Percentiles rank a stretch among this genome's conserved stretches.
These are phyloP conservation scores for Drosophila eohydei DNA, from an alignment of 2,888 invertebrate species.

Conservation along the genomic window DNA sequence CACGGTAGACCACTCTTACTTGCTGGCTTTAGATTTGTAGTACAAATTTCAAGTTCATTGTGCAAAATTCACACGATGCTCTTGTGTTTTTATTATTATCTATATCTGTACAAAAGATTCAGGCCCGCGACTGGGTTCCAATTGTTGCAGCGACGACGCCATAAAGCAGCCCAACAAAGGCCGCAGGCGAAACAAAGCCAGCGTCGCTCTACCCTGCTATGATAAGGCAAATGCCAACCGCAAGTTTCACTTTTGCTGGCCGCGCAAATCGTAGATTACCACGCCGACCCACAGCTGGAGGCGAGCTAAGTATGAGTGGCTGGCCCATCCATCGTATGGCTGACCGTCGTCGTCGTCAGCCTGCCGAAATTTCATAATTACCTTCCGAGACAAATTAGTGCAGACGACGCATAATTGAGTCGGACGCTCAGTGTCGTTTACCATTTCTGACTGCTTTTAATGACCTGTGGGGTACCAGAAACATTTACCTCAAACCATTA, in stretches of 20 bases:
- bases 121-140: slow-evolving; percentile 32
- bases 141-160: slow-evolving; percentile 46
- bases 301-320: slow-evolving; percentile 26
- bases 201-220: slow-evolving; percentile 23
- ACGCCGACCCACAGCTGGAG: slow-evolving; percentile 46
- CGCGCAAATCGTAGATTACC: slow-evolving; percentile 49
- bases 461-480: slow-evolving; percentile 21
- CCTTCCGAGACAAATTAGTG: slow-evolving; percentile 37
- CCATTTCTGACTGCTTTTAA: slow-evolving; percentile 43
- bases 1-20: not conserved
- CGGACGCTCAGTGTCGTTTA: slow-evolving; percentile 41
- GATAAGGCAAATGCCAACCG: slow-evolving; percentile 50
- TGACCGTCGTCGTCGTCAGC: slow-evolving; percentile 18
- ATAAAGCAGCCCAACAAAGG: slow-evolving; percentile 44
- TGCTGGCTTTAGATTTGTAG: slow-evolving; percentile 37
- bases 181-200: slow-evolving; percentile 29
- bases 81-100: slow-evolving; percentile 8
- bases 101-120: slow-evolving; percentile 48
- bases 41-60: slow-evolving; percentile 73
- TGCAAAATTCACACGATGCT: slow-evolving; percentile 65
- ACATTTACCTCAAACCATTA: slow-evolving; percentile 37
- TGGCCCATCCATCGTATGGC: slow-evolving; percentile 32
- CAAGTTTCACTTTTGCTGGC: slow-evolving; percentile 65
- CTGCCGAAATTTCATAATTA: slow-evolving; percentile 53
- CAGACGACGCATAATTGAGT: slow-evolving; percentile 49